Evolutionary conservation across 1,140 invertebrate genomes (phyloP).

Genomic region (Aporrectodea caliginosa): DNA sequence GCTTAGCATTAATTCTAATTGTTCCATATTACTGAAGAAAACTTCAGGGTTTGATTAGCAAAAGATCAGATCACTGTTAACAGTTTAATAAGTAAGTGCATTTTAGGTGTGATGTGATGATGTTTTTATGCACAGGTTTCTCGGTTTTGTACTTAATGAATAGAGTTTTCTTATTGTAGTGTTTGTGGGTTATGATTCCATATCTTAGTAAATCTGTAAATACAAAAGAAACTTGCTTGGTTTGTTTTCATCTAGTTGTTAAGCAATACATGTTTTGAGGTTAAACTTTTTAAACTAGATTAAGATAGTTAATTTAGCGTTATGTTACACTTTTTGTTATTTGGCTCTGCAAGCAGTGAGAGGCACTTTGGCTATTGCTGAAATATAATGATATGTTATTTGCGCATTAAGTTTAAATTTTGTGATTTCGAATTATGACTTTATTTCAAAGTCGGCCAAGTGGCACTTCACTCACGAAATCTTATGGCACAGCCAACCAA

Average conservation of each 20-base stretch:
- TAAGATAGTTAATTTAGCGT: too few relatives aligned
- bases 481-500: too few relatives aligned
- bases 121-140: background rate
- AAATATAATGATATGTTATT: too few relatives aligned
- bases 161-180: background rate
- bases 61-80: background rate
- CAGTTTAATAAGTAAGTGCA: background rate
- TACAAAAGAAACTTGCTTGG: background rate
- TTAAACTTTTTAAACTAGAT: background rate
- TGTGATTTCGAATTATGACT: background rate
- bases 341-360: too few relatives aligned
- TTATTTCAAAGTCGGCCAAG: too few relatives aligned
- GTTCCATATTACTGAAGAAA: too few relatives aligned
- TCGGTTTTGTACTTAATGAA: background rate
- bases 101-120: background rate
- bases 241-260: background rate
- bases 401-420: background rate
- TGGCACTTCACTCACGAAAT: too few relatives aligned
- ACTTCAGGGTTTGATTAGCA: too few relatives aligned
- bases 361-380: too few relatives aligned
- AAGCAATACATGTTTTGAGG: background rate
- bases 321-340: too few relatives aligned
- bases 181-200: background rate
- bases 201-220: background rate
- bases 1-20: too few relatives aligned